Conservation (phyloP, 2,113 vertebrate genomes). For the Stegostoma tigrinum region DNA sequence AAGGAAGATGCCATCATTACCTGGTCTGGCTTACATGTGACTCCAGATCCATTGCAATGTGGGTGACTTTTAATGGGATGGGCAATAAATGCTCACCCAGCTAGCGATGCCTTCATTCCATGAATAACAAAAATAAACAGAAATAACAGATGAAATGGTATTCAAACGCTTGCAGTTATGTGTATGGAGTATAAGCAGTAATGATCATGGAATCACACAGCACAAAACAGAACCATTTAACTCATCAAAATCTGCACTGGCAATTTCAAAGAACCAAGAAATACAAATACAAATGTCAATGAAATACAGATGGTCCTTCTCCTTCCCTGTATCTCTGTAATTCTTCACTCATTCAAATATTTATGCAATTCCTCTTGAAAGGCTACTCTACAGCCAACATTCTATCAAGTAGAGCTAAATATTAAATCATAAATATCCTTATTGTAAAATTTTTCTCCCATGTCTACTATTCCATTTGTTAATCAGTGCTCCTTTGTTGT, state of each 20-base stretch:
- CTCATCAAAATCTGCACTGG: background rate
- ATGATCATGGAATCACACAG: background rate
- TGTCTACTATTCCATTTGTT: background rate
- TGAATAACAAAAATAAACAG: too few relatives aligned
- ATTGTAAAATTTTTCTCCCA: background rate
- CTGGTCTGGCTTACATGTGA: too few relatives aligned
- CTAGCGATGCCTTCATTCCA: too few relatives aligned
- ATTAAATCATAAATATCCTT: background rate
- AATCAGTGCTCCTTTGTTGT: background rate
- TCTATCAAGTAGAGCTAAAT: background rate
- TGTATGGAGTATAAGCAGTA: background rate
- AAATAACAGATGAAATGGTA: background rate
- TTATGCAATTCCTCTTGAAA: background rate
- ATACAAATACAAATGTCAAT: too few relatives aligned
- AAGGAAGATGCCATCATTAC: too few relatives aligned
- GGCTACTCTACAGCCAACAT: background rate
- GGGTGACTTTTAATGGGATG: too few relatives aligned
- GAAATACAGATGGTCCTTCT: background rate
- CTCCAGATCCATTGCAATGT: too few relatives aligned
- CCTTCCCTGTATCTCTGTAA: background rate
- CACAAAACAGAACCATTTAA: background rate
- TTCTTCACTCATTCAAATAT: background rate
- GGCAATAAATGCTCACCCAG: too few relatives aligned
- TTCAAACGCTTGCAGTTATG: background rate
- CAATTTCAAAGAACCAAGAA: background rate